Base-by-base conservation (phyloP, 1,140 invertebrate species). In the Zophobas atratus region DNA sequence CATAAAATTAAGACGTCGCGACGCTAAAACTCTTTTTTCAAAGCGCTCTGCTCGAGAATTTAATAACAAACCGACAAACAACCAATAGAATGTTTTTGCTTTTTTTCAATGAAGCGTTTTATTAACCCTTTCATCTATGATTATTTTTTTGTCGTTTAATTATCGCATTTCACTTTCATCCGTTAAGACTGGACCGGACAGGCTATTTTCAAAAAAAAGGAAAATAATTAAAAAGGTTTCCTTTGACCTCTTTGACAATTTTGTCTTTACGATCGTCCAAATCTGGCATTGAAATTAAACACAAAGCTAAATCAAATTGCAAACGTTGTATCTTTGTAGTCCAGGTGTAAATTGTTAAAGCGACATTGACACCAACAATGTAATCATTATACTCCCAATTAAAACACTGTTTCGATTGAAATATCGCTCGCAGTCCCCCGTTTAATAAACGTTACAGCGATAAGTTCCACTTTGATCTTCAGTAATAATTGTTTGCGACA, bases 351-450 rank as follows among this genome's bases (percentile, higher is more conserved):
- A 67, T 67, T 67, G 60, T 43, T 67, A 67, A 67, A 67, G 60
- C 60, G 60, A 43, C 60, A 67, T 67, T 67, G 60, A 67, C 60
- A 67, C 60, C 60, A 48, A 67, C 60, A 67, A 67, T 67, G 60
- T 67, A 67, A 67, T 67, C 60, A 39, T 67, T 67, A 67, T 67
- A 67, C 60, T 67, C 60, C 60, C 39, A 67, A 67, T 67, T 67
- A 67, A 67, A 67, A 67, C 60, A 67, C 39, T 67, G 60, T 67
- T 67, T 20, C 60, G 39, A 67, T 67, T 67, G 60, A 67, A 67
- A 67, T 67, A 67, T 67, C 60, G 60, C 39, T 67, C 60, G 20
- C 60, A 43, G 60, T 43, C 60, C 60, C 39, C 60, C 39, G 60
- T 67, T 67, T 67, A 67, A 67, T 67, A 67, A 43, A 67, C 60